These are phyloP conservation scores for Butastur rufipennis DNA, from an alignment of 2,113 vertebrate genomes.

Conservation along the genomic window DNA sequence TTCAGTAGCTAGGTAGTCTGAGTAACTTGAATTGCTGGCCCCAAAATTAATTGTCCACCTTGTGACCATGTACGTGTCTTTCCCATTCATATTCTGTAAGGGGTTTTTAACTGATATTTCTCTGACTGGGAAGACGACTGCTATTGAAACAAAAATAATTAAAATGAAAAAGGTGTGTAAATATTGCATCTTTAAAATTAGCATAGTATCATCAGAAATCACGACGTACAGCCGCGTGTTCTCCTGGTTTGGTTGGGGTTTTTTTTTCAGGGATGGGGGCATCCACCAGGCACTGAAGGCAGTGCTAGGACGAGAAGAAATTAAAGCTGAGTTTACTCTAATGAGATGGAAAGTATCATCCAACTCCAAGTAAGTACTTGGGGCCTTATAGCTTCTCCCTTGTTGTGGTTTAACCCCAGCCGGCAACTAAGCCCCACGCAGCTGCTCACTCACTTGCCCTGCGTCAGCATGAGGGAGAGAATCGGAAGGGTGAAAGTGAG, in stretches of 20 bases:
- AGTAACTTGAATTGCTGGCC: neutral
- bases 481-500: too few species aligned
- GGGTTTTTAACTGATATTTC: neutral
- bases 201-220: neutral
- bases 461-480: too few species aligned
- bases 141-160: slow-evolving; percentile 12
- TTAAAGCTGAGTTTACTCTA: neutral
- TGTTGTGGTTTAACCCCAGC: too few species aligned
- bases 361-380: neutral
- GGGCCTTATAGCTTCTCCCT: neutral
- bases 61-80: neutral
- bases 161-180: neutral
- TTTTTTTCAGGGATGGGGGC: neutral
- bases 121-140: neutral
- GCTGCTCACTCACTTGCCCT: too few species aligned
- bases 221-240: neutral
- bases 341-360: neutral
- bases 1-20: neutral
- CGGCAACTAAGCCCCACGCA: too few species aligned
- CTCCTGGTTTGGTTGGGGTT: neutral
- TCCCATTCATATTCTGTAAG: neutral
- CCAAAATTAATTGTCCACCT: neutral
- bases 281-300: neutral
- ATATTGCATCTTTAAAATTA: neutral
- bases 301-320: neutral